phyloP scores from a whole-genome alignment of 1,140 invertebrate species.

The Diploscapter pachys region DNA sequence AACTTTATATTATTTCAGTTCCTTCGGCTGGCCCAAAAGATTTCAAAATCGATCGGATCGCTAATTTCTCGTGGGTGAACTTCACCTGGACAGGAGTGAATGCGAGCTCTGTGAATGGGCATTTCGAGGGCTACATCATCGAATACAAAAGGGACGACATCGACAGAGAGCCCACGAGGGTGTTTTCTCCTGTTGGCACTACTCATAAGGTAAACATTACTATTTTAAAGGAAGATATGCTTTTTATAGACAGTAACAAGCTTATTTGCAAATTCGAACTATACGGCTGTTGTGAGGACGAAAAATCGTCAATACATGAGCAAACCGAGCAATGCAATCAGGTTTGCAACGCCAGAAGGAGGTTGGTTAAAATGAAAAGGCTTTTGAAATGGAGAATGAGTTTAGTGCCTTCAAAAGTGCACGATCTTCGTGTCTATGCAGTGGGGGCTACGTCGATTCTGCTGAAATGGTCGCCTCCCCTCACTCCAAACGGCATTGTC shows the following conservation, averaged over 20 bases:
- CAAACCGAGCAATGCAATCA: constrained; percentile 36
- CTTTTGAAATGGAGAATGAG: constrained; percentile 1
- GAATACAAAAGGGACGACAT: constrained; percentile 28
- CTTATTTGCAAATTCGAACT: constrained; percentile 38
- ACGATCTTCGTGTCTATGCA: constrained; percentile 48
- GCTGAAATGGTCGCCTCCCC: constrained; percentile 51
- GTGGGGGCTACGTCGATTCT: constrained; percentile 52
- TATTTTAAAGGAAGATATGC: neutral
- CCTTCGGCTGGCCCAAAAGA: constrained; percentile 39
- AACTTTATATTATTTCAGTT: constrained; percentile 35
- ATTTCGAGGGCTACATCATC: constrained; percentile 46
- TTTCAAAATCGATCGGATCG: constrained; percentile 37
- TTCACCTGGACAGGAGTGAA: constrained; percentile 47
- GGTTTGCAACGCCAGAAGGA: constrained; percentile 57
- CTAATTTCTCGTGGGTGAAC: constrained; percentile 46
- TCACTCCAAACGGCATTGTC: constrained; percentile 51
- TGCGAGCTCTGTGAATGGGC: constrained; percentile 39
- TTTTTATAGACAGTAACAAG: constrained; percentile 10
- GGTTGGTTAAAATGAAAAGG: constrained; percentile 27
- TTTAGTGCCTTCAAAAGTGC: constrained; percentile 54
- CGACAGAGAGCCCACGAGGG: constrained; percentile 3
- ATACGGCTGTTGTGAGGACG: constrained; percentile 45
- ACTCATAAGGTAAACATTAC: constrained; percentile 4
- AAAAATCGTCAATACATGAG: constrained; percentile 47
- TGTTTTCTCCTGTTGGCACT: neutral